Percentiles rank a stretch among this genome's conserved stretches.
Evolutionary conservation across 2,888 invertebrate species (phyloP).

Genomic region (Torymus auratus): DNA sequence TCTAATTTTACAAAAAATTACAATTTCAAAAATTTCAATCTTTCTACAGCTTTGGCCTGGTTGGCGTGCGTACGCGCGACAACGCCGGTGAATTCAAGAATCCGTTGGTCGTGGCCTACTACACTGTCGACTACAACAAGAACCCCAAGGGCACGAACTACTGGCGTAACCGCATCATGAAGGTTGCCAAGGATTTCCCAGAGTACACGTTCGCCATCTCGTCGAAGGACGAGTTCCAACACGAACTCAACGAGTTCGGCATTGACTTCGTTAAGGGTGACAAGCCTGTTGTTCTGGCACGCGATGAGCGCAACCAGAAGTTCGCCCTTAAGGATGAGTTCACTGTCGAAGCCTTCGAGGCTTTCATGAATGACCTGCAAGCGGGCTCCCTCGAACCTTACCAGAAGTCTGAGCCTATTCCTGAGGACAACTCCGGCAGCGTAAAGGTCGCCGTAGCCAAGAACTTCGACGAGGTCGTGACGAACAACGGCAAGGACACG

Average conservation of each 20-base stretch:
- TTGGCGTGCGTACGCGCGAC: conserved; percentile 92
- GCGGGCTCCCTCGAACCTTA: conserved; percentile 92
- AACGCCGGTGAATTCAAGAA: conserved; percentile 90
- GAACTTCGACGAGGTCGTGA: conserved; percentile 96
- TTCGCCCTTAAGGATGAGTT: conserved; percentile 94
- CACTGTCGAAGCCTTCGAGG: conserved; percentile 89
- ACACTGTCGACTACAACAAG: conserved; percentile 95
- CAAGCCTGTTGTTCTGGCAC: conserved; percentile 92
- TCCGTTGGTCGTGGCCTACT: conserved; percentile 95
- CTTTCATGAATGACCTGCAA: conserved; percentile 90
- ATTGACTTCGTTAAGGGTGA: conserved; percentile 91
- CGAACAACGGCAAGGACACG: conserved; percentile 93
- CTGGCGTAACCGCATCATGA: conserved; percentile 97
- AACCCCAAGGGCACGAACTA: conserved; percentile 99
- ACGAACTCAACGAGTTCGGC: conserved; percentile 96
- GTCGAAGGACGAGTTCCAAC: conserved; percentile 94
- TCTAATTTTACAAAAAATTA: too few relatives aligned
- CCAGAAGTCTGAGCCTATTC: conserved; percentile 96
- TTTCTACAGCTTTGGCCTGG: conserved; percentile 88
- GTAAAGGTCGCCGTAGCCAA: conserved; percentile 95
- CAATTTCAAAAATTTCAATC: too few relatives aligned
- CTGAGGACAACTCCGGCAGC: conserved; percentile 88
- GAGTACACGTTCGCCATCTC: conserved; percentile 92
- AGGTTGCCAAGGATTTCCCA: conserved; percentile 86
- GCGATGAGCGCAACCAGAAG: conserved; percentile 90